Evolutionary conservation across 2,888 invertebrate genomes (phyloP).

Genomic region (Noctua pronuba): DNA sequence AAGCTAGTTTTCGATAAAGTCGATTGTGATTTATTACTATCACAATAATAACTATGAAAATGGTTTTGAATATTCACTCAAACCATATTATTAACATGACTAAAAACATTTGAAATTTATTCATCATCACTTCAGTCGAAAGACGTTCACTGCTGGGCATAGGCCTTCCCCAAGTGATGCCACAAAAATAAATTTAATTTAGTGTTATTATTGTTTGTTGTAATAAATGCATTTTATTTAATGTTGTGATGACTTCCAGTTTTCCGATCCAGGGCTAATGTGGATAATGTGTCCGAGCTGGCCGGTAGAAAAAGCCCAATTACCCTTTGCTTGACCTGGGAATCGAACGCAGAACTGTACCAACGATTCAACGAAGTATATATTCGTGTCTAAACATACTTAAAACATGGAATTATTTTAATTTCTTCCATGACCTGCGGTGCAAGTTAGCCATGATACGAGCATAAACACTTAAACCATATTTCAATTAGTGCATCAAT

Average conservation of each 20-base stretch:
- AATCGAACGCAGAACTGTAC: not conserved
- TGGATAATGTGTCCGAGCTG: no score
- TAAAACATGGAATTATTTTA: not conserved
- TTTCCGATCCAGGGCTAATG: no score
- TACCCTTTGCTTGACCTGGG: no score
- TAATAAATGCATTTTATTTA: no score
- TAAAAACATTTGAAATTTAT: no score
- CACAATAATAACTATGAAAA: not conserved
- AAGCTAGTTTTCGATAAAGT: not conserved
- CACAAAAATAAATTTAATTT: no score
- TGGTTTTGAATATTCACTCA: not conserved
- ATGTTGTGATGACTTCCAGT: no score
- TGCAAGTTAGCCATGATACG: not conserved
- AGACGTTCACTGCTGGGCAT: no score
- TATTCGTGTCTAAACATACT: not conserved
- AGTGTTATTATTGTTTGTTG: no score
- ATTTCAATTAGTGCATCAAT: conserved; percentile 17
- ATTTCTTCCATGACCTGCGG: not conserved
- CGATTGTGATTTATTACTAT: not conserved
- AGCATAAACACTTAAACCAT: not conserved
- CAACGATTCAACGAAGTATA: rapidly evolving
- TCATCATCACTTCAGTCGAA: no score
- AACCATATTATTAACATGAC: not conserved
- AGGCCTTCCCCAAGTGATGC: no score
- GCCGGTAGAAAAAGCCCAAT: no score